Conservation (phyloP, 2,888 invertebrate species). For the Apotomis betuletana region DNA sequence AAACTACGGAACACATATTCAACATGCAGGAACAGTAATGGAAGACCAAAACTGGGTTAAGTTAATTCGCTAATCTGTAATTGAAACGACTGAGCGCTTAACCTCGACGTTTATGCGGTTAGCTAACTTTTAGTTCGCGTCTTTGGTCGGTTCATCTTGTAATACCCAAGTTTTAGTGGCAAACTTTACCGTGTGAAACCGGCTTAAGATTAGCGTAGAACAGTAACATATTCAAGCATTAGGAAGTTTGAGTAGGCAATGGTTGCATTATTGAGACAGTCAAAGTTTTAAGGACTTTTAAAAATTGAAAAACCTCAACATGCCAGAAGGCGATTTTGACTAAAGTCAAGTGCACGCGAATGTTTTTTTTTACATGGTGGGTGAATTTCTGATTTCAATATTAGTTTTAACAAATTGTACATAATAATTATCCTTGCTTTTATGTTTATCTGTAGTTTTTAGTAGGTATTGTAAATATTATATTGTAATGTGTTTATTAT, state of each 20-base stretch:
- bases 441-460: too few relatives aligned
- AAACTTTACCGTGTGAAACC: slow-evolving; percentile 29
- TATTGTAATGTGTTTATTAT: too few relatives aligned
- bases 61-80: slow-evolving; percentile 42
- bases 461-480: too few relatives aligned
- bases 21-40: not conserved
- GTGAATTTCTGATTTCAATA: too few relatives aligned
- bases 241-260: slow-evolving; percentile 9
- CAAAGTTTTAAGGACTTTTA: slow-evolving; percentile 3
- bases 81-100: slow-evolving; percentile 39
- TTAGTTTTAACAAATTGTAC: too few relatives aligned
- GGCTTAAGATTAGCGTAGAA: slow-evolving; percentile 18
- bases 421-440: too few relatives aligned
- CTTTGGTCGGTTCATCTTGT: slow-evolving; percentile 32
- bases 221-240: slow-evolving; percentile 14
- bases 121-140: slow-evolving; percentile 31
- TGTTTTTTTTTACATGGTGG: too few relatives aligned
- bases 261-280: slow-evolving; percentile 15
- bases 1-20: too few relatives aligned
- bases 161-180: slow-evolving; percentile 27
- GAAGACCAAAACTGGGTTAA: not conserved
- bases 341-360: too few relatives aligned
- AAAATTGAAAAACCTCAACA: too few relatives aligned
- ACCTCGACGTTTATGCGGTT: slow-evolving; percentile 37
- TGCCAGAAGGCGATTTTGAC: too few relatives aligned